Base-by-base conservation (phyloP, 2,113 vertebrate genomes). In the Drymodes brunneopygia region DNA sequence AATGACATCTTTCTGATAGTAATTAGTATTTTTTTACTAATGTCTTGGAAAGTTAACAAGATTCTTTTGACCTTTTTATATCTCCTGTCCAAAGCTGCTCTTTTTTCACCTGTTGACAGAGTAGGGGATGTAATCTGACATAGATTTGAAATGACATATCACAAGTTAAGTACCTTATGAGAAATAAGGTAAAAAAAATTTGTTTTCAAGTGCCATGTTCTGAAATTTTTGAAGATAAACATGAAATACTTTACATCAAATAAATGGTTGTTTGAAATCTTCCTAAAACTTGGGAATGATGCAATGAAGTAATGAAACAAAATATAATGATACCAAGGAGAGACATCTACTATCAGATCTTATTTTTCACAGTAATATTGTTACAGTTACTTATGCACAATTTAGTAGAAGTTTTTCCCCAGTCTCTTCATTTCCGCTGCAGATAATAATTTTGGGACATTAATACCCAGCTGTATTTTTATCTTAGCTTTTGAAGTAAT, bases 401-500 rank as follows among this genome's bases (percentile, higher is more conserved):
- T 81, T 92, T 48, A 66, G 40, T 33, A 57, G 56, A 57, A 36
- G 8, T 51, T 45, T 48, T 45, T 69, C 54, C 69, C 67, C 42
- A 7, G 83, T 51, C 42, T 70, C 45, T 92, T 86, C 13, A 51
- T 90, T 92, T 95, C 69, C 4, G 33, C 69, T 81, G 23, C 35
- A 93, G 81, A 73, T 92, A 77, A 90, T 93, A 60, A 93, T 90
- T 81, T 84, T 28, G 95, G 73, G 78, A 77, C 58, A 12, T 81
- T 50, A 95, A 92, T 92, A 77, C 78, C 64, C 85, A 88, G 47
- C 47, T 74, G 80, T 57, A 44, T 85, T 93, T 94, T 95, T 54
- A 72, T 89, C 77, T 62, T 77, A 42, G 72, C 67, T 69, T 93
- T 86, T 80, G 78, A 93, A 93, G 60, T 90, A 51, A 84, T 84